phyloP scores from a whole-genome alignment of 2,113 vertebrate genomes.

The Dicrurus megarhynchus region DNA sequence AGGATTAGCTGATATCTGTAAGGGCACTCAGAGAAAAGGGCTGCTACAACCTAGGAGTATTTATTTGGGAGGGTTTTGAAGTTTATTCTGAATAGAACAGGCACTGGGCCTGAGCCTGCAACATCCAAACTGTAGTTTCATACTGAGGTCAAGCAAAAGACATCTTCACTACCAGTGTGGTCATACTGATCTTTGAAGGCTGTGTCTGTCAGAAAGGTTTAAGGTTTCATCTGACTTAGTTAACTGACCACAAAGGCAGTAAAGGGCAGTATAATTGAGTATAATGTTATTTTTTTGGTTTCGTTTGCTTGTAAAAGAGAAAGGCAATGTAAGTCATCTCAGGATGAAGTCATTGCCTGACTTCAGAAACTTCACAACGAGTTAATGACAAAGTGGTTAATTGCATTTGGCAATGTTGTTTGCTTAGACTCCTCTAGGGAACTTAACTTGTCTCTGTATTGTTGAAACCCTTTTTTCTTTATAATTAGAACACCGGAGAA shows the following conservation, averaged over 20 bases:
- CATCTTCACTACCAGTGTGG: not conserved
- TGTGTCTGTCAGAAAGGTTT: not conserved
- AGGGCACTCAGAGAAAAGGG: not conserved
- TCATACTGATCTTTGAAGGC: not conserved
- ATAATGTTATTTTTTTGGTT: not conserved
- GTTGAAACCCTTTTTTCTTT: not conserved
- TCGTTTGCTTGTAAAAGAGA: not conserved
- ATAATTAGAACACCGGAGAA: not conserved
- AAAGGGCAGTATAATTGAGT: not conserved
- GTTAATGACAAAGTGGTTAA: not conserved
- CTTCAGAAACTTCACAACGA: not conserved
- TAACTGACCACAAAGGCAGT: not conserved
- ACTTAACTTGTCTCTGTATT: not conserved
- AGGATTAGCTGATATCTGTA: not conserved
- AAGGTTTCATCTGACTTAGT: not conserved
- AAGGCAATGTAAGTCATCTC: not conserved
- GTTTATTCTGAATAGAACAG: not conserved
- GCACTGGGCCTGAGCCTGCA: not conserved
- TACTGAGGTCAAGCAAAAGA: not conserved
- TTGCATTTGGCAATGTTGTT: not conserved
- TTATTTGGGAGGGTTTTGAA: not conserved
- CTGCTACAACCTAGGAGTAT: not conserved
- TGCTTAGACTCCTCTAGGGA: not conserved
- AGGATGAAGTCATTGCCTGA: not conserved
- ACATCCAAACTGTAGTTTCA: not conserved